phyloP scores from a whole-genome alignment of 1,140 invertebrate species.

The Brachionus manjavacas region DNA sequence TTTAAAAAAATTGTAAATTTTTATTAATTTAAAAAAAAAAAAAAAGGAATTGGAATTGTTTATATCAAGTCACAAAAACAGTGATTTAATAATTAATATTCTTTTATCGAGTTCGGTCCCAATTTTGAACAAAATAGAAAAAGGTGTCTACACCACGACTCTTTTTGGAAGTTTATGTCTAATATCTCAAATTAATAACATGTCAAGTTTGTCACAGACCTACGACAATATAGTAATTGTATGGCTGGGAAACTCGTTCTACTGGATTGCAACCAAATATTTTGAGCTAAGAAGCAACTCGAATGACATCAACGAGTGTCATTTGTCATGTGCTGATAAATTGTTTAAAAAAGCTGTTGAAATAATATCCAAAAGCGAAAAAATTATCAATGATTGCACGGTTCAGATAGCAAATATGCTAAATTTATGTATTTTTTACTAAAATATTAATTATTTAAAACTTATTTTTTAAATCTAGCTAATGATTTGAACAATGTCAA shows the following conservation, averaged over 20 bases:
- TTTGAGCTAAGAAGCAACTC: background rate
- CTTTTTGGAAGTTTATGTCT: background rate
- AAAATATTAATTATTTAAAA: background rate
- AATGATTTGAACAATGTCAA: background rate
- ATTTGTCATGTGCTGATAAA: background rate
- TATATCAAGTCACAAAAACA: conserved; percentile 31
- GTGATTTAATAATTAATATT: background rate
- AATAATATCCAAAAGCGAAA: background rate
- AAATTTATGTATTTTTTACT: background rate
- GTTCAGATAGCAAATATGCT: background rate
- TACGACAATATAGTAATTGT: background rate
- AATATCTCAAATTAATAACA: background rate
- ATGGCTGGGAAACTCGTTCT: background rate
- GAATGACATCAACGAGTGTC: background rate
- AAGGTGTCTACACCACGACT: background rate
- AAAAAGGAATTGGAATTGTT: conserved; percentile 1
- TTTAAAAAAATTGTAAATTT: background rate
- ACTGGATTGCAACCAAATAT: background rate
- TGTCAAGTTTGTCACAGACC: background rate
- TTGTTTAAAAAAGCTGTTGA: background rate
- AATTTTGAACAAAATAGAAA: background rate
- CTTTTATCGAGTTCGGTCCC: conserved; percentile 11
- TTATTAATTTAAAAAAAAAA: background rate
- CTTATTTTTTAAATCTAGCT: background rate
- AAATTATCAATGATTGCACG: background rate